Conservation (phyloP, 2,113 vertebrate genomes). For the Aythya baeri region DNA sequence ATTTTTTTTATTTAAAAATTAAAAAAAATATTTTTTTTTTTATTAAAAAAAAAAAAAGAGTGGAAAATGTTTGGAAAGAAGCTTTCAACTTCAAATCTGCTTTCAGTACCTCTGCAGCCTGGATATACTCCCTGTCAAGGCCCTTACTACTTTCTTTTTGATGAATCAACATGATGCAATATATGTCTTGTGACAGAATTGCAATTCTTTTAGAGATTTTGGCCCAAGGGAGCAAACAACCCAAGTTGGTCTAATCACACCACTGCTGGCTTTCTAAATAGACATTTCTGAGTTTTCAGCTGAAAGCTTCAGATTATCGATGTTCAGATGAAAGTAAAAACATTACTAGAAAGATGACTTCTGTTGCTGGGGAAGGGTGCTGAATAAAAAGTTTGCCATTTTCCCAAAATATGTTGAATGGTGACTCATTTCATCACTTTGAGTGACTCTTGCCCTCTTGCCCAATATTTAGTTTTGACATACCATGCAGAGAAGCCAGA, state of each 20-base stretch:
- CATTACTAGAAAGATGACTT: not conserved
- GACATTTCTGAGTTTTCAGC: not conserved
- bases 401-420: not conserved
- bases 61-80: not conserved
- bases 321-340: not conserved
- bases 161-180: not conserved
- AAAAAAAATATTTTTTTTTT: not conserved
- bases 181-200: not conserved
- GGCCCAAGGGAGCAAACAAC: not conserved
- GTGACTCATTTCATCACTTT: not conserved
- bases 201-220: not conserved
- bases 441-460: not conserved
- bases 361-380: not conserved
- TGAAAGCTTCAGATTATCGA: constrained; percentile 4
- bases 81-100: not conserved
- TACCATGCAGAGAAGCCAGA: not conserved
- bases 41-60: not conserved
- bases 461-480: not conserved
- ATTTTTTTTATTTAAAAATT: not conserved
- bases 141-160: not conserved
- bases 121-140: not conserved
- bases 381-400: not conserved
- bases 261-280: not conserved
- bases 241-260: not conserved
- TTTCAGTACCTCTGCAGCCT: not conserved